A percentile compares a stretch with the other conserved stretches of the same genome.
phyloP scores from a whole-genome alignment of 2,888 invertebrate genomes.

The Papilio demoleus region DNA sequence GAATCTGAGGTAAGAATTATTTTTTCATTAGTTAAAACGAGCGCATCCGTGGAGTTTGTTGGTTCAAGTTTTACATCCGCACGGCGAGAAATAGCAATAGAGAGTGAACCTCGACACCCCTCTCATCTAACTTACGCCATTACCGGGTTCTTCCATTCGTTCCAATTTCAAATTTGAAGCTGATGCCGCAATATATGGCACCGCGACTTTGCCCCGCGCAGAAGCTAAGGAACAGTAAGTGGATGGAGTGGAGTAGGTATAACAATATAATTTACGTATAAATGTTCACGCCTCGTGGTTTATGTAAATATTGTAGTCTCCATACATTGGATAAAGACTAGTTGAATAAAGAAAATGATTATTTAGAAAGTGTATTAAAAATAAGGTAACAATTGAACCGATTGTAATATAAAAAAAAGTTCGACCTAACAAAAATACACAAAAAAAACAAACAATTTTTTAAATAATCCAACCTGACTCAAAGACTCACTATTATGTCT shows the following conservation, averaged over 20 bases:
- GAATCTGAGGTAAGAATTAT: constrained; percentile 26
- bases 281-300: constrained; percentile 31
- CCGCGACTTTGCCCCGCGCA: constrained; percentile 60
- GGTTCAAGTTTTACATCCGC: constrained; percentile 67
- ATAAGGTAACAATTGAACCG: no score
- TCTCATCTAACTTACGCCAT: constrained; percentile 82
- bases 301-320: constrained; percentile 7
- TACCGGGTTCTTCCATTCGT: constrained; percentile 79
- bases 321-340: not conserved
- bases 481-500: not conserved
- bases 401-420: no score
- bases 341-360: not conserved
- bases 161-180: constrained; percentile 83
- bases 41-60: constrained; percentile 61
- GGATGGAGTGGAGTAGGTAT: constrained; percentile 27
- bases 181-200: constrained; percentile 73
- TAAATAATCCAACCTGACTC: no score
- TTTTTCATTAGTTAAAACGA: constrained; percentile 57
- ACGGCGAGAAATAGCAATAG: constrained; percentile 54
- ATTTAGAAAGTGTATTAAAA: no score
- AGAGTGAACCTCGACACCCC: constrained; percentile 54
- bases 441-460: no score
- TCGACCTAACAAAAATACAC: no score
- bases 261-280: constrained; percentile 36
- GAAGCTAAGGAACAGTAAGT: constrained; percentile 30